phyloP scores from a whole-genome alignment of 2,797 vertebrate species.

The Zalophus californianus region DNA sequence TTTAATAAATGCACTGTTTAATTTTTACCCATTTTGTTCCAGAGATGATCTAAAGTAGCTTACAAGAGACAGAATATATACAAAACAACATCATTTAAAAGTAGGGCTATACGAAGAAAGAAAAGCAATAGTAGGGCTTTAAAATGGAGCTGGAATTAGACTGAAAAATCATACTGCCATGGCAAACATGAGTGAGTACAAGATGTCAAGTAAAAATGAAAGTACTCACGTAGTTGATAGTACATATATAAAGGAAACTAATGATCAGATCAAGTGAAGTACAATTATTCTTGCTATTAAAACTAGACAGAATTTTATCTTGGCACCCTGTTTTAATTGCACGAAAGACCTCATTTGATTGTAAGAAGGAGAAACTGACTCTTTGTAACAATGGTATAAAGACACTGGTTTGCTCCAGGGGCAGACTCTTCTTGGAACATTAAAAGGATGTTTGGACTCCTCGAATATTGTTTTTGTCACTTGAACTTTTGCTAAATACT shows the following conservation, averaged over 20 bases:
- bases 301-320: not conserved
- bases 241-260: not conserved
- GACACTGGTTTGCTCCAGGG: not conserved
- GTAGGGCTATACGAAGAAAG: not conserved
- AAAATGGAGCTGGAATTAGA: not conserved
- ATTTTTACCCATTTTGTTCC: slow-evolving; percentile 24
- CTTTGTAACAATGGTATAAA: not conserved
- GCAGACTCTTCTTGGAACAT: not conserved
- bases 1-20: not conserved
- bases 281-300: not conserved
- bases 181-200: not conserved
- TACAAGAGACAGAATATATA: not conserved
- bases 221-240: not conserved
- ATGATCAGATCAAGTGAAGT: not conserved
- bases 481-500: not conserved
- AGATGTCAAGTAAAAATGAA: not conserved
- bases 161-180: not conserved
- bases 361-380: not conserved
- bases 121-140: not conserved
- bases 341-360: not conserved
- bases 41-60: not conserved
- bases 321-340: not conserved
- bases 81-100: not conserved
- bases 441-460: not conserved
- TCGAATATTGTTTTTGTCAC: not conserved